These are phyloP conservation scores for Microcebus murinus DNA, from an alignment of 2,113 vertebrate species.

Conservation along the genomic window DNA sequence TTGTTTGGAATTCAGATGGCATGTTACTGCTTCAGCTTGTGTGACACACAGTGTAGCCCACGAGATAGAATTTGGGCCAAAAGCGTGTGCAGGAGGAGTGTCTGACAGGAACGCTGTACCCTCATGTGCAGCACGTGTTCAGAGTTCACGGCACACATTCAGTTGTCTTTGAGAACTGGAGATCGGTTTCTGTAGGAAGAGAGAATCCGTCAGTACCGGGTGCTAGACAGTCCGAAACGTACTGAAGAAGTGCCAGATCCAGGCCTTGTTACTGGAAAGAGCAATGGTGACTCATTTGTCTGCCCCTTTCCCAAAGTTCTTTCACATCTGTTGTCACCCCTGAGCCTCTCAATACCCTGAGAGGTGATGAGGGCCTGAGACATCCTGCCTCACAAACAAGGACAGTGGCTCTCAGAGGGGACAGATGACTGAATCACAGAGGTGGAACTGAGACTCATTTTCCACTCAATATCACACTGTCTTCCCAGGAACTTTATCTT, in stretches of 20 bases:
- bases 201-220: not conserved
- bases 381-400: not conserved
- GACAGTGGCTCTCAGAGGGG: not conserved
- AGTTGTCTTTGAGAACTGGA: not conserved
- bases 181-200: not conserved
- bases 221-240: not conserved
- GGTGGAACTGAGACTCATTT: accelerated
- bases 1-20: not conserved
- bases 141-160: not conserved
- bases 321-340: not conserved
- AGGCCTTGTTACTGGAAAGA: not conserved
- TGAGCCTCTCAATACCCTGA: not conserved
- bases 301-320: not conserved
- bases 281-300: not conserved
- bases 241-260: no score
- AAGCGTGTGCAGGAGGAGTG: accelerated
- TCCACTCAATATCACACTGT: not conserved
- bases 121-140: accelerated
- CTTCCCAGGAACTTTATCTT: not conserved
- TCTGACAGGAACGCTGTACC: not conserved
- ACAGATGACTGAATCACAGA: not conserved
- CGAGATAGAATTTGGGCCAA: not conserved
- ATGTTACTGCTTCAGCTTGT: no score
- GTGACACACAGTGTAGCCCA: not conserved
- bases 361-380: accelerated